A percentile compares a stretch with the other conserved stretches of the same genome.
Evolutionary conservation across 2,113 vertebrate genomes (phyloP).

Genomic region (Natator depressus): DNA sequence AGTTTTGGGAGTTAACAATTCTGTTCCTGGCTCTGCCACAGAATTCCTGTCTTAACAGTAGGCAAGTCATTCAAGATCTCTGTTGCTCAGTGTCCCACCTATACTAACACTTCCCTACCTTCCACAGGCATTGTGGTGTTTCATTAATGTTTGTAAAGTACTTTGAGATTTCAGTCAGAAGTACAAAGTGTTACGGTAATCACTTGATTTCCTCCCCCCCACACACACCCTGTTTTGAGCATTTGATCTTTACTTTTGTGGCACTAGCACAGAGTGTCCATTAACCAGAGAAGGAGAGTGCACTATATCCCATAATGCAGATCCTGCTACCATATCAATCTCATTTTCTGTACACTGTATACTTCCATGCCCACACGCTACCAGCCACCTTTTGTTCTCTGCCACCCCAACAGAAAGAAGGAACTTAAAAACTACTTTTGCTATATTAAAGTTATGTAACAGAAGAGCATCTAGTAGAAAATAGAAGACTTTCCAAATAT

Average conservation of each 20-base stretch:
- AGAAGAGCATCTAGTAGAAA: not conserved
- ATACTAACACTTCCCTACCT: too few species aligned
- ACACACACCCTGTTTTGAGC: too few species aligned
- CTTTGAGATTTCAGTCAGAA: not conserved
- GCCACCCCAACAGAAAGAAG: not conserved
- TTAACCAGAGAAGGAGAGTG: not conserved
- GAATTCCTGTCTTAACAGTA: too few species aligned
- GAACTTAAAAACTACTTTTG: not conserved
- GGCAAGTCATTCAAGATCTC: too few species aligned
- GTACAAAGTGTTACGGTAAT: not conserved
- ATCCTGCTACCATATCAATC: not conserved
- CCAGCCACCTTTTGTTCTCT: conserved; percentile 2
- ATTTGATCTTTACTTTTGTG: not conserved
- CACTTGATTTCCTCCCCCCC: not conserved
- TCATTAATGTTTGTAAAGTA: not conserved
- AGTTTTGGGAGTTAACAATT: too few species aligned
- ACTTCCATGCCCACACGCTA: not conserved
- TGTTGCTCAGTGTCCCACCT: too few species aligned
- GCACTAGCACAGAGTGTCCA: not conserved
- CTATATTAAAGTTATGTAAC: conserved; percentile 5
- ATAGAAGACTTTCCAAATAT: not conserved
- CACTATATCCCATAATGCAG: not conserved
- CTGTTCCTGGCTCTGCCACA: too few species aligned
- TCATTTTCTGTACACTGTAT: not conserved
- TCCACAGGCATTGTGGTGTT: too few species aligned